Evolutionary conservation across 92 coral and sea anemone species (phyloP), one percentile per base, ranked within the genome.

Genomic region (Epizoanthus scotinus): DNA sequence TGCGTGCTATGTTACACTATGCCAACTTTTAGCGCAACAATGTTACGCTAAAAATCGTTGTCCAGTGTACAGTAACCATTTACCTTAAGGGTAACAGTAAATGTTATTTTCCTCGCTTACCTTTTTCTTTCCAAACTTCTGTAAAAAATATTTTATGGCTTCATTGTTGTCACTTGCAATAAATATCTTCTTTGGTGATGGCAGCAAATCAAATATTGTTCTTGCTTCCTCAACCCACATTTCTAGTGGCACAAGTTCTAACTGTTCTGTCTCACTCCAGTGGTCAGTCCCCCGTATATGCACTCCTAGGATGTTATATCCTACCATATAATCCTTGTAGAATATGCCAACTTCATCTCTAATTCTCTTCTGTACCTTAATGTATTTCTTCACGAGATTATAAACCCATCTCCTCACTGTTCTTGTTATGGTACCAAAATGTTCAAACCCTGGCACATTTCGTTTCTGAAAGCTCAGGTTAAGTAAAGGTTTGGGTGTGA

Each of bases 201-300:
- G 84, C 22, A 91, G 49, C 19, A 85, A 74, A 6, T 68, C 44
- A 17, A 88, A 67, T 52, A 85, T 64, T 49, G 36, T 70, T 61
- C 52, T 44, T 2, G 95, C 95, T 47, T 74, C 85, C 40, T 82
- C 22, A 1, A 85, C 77, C 97, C 97, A 92, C 20, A 74, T 61
- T 25, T 26, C 56, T 54, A 92, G 20, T 24, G 86, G 67, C 1
- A 91, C 86, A 20, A 92, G 87, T 63, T 54, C 66, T 8, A 73
- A 67, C 31, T 85, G 71, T 0, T 63, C 81, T 25, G 86, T 81
- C 68, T 92, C 97, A 24, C 0, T 12, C 78, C 79, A 71, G 68
- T 92, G 94, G 65, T 92, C 97, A 28, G 97, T 92, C 8, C 91
- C 97, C 53, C 97, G 83, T n/a, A 92, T 87, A 70, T 92, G 97